These are phyloP conservation scores for Deroptyus accipitrinus DNA, from an alignment of 2,113 vertebrate species.

Conservation along the genomic window DNA sequence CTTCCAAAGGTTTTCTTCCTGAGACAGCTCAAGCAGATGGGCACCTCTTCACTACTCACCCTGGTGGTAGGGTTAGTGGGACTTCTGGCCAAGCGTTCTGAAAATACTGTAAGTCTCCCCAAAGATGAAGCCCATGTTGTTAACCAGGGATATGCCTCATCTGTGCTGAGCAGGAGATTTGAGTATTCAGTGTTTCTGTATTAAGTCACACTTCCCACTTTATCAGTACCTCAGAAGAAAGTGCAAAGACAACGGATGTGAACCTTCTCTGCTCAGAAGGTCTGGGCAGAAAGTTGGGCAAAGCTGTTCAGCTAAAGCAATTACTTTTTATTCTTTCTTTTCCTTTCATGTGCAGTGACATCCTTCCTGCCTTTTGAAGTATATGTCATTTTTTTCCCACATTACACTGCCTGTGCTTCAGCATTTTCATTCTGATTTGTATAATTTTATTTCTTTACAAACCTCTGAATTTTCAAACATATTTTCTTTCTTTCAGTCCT, in stretches of 20 bases:
- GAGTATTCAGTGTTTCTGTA: neutral
- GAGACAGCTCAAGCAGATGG: neutral
- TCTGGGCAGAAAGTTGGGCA: neutral
- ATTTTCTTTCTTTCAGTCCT: neutral
- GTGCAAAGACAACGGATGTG: neutral
- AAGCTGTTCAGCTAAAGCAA: neutral
- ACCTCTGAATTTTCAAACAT: neutral
- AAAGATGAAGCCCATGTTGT: neutral
- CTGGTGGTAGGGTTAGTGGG: neutral
- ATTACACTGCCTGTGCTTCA: neutral
- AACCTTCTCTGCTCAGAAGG: neutral
- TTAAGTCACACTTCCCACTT: neutral
- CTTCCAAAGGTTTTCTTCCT: slow-evolving; percentile 17
- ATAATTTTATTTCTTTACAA: neutral
- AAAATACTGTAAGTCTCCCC: neutral
- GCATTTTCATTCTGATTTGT: neutral
- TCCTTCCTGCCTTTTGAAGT: slow-evolving; percentile 13
- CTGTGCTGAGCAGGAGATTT: neutral
- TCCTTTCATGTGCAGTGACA: neutral
- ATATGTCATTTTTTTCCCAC: neutral
- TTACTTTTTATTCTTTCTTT: neutral
- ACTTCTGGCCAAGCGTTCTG: neutral
- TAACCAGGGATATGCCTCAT: neutral
- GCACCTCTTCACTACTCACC: neutral
- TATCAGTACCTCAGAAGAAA: neutral